phyloP scores from a whole-genome alignment of 2,113 vertebrate genomes.

The Sinocyclocheilus grahami region DNA sequence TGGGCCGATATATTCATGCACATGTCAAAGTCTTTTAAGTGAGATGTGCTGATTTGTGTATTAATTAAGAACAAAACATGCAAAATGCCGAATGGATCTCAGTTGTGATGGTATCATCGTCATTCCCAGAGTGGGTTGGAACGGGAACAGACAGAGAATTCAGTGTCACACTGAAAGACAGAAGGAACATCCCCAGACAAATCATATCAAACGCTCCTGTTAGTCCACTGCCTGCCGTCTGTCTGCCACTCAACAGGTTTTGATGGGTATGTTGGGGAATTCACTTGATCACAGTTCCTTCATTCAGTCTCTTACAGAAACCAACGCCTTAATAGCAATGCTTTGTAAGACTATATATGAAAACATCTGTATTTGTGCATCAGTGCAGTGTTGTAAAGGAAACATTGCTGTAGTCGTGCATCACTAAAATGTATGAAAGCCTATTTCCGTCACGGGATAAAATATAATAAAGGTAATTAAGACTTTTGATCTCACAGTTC shows the following conservation, averaged over 20 bases:
- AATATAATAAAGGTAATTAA: too few relatives aligned
- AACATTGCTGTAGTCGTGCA: too few relatives aligned
- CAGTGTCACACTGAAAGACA: not conserved
- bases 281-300: not conserved
- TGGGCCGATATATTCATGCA: not conserved
- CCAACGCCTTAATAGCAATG: not conserved
- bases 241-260: constrained; percentile 5
- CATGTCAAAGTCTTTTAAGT: not conserved
- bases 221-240: not conserved
- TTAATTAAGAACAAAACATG: not conserved
- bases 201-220: not conserved
- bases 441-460: too few relatives aligned
- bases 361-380: not conserved
- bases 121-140: not conserved
- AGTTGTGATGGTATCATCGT: not conserved
- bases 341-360: not conserved
- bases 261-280: not conserved
- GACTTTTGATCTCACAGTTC: too few relatives aligned
- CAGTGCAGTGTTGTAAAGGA: too few relatives aligned
- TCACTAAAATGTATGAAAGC: not conserved
- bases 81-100: not conserved
- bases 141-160: constrained; percentile 2
- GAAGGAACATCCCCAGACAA: too few relatives aligned
- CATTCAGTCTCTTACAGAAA: not conserved
- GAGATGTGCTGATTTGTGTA: too few relatives aligned